These are phyloP conservation scores for Amphiura filiformis DNA, from an alignment of 35 echinoderm and acorn worm species.

Conservation along the genomic window DNA sequence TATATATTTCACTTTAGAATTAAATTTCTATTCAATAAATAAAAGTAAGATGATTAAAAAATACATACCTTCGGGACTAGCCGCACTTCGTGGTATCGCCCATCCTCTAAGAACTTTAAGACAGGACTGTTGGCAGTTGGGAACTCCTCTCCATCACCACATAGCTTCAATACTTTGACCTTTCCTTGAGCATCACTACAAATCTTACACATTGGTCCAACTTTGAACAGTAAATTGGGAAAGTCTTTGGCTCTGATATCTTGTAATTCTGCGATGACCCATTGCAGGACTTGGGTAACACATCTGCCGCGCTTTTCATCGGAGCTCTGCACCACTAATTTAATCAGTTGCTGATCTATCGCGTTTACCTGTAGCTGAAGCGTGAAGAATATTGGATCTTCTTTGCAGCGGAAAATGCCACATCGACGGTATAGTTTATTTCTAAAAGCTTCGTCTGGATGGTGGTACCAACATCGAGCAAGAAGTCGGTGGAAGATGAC, in stretches of 20 bases:
- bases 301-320: background rate
- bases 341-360: background rate
- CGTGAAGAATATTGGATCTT: background rate
- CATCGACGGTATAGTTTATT: background rate
- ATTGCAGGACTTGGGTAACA: background rate
- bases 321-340: background rate
- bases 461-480: no score
- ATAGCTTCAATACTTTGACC: background rate
- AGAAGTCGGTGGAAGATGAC: constrained; percentile 17
- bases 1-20: no score
- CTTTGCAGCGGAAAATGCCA: background rate
- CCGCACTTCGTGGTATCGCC: constrained; percentile 9
- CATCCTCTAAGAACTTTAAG: background rate
- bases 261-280: background rate
- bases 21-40: no score
- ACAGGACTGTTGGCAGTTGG: constrained; percentile 6
- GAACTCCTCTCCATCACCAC: constrained; percentile 2
- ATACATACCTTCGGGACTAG: constrained; percentile 15
- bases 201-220: constrained; percentile 3
- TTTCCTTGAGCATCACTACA: background rate
- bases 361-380: background rate
- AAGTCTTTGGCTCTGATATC: constrained; percentile 32
- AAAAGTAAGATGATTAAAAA: no score
- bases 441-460: background rate
- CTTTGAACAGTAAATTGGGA: constrained; percentile 23